These are phyloP conservation scores for Xenopus laevis DNA, from an alignment of 2,113 vertebrate genomes.

Conservation along the genomic window DNA sequence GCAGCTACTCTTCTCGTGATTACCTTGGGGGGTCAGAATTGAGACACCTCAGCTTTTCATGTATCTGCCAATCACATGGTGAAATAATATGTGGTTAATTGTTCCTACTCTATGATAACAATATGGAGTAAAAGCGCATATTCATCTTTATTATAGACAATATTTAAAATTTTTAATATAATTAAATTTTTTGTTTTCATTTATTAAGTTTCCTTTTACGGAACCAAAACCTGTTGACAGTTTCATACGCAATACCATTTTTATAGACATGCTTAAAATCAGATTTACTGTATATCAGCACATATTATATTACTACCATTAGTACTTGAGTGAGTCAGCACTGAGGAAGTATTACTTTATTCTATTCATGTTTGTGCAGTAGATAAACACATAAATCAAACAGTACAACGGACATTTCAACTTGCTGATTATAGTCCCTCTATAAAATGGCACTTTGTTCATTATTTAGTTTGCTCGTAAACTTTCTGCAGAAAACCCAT, in stretches of 20 bases:
- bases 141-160: too few relatives aligned
- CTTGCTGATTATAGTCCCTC: constrained; percentile 11
- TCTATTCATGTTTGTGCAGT: constrained; percentile 20
- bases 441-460: constrained; percentile 21
- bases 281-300: constrained; percentile 36
- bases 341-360: constrained; percentile 24
- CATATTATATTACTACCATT: constrained; percentile 42
- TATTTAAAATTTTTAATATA: too few relatives aligned
- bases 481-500: not conserved
- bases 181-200: too few relatives aligned
- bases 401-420: constrained; percentile 4
- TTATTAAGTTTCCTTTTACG: not conserved
- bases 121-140: too few relatives aligned
- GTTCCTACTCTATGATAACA: too few relatives aligned
- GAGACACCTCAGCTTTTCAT: too few relatives aligned
- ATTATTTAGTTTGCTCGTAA: constrained; percentile 22
- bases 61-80: too few relatives aligned
- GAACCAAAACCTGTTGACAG: not conserved
- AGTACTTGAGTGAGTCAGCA: constrained; percentile 34
- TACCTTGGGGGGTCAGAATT: too few relatives aligned
- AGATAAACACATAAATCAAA: constrained; percentile 34
- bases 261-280: constrained; percentile 31
- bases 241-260: constrained; percentile 11
- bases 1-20: too few relatives aligned
- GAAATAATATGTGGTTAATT: too few relatives aligned